These are phyloP conservation scores for Remorina albescens DNA, from an alignment of 2,797 vertebrate genomes.

Conservation along the genomic window DNA sequence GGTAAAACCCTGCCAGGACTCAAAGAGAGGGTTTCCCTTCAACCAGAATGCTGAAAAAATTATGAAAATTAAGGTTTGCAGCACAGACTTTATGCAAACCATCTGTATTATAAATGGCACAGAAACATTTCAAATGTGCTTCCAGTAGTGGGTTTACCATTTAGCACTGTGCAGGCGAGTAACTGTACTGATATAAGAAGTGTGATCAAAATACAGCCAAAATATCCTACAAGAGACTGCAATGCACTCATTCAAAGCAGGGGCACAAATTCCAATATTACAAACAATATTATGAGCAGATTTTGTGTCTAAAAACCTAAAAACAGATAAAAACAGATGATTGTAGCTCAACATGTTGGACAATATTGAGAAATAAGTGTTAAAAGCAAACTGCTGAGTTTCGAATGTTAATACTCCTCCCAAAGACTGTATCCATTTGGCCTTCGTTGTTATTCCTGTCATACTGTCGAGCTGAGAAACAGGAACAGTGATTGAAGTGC, in stretches of 20 bases:
- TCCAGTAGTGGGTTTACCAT: neutral
- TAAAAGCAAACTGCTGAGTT: neutral
- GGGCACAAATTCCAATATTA: neutral
- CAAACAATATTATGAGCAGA: neutral
- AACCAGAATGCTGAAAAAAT: slow-evolving; percentile 8
- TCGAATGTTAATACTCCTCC: neutral
- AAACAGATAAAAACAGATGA: neutral
- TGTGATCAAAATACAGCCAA: slow-evolving; percentile 10
- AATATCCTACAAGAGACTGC: neutral
- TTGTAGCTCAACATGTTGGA: neutral
- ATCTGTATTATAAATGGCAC: neutral
- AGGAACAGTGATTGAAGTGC: slow-evolving; percentile 42
- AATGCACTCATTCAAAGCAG: neutral
- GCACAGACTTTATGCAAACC: neutral
- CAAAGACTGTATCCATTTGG: slow-evolving; percentile 1
- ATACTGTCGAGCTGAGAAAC: slow-evolving; percentile 39
- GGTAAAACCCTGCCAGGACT: slow-evolving; percentile 3
- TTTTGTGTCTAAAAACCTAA: neutral
- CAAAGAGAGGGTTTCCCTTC: slow-evolving; percentile 25
- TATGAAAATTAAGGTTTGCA: neutral
- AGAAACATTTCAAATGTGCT: neutral
- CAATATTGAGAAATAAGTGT: neutral
- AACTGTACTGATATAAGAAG: neutral
- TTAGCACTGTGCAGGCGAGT: neutral
- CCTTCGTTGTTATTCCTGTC: slow-evolving; percentile 40